Evolutionary conservation across 2,797 vertebrate genomes (phyloP), one percentile per base, ranked within the genome.

Genomic region (Cynopterus sphinx): DNA sequence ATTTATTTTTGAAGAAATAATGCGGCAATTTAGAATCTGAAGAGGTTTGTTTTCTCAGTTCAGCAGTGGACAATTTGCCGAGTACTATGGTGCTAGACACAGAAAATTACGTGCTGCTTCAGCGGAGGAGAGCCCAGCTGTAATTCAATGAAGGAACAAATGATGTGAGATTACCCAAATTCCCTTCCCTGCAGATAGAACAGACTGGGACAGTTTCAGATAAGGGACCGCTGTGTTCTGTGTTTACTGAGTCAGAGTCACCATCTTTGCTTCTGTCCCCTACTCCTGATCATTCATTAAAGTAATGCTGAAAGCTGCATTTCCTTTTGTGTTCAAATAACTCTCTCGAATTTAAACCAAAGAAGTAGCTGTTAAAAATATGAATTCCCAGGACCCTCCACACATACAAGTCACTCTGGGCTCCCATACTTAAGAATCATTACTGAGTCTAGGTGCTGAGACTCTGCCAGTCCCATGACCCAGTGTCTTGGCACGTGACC

Each of bases 1-100:
- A 46, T 88, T 96, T 91, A 43, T 77, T 95, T 97, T 90, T 65
- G 78, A 17, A 41, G 39, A 87, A 39, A 13, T 17, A 92, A 51
- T 88, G 2, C 2, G 13, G 0, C 74, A 57, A 92, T 93, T 96
- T 77, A 87, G 51, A 61, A 59, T 71, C 9, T 43, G 5, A 87
- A 70, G 24, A 51, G 28, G 53, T 79, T 94, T 67, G 31, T 41
- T 28, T 5, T 33, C 4, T 94, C 2, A 24, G 31, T 41, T 61
- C 4, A 4, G 13, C 31, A 3, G 3, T 68, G 67, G 96, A 75
- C 55, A 43, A 19, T 84, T 82, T 8, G 19, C 19, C 3, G 13
- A 63, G 13, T 9, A 51, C 61, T 19, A 1, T 16, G 0, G 55
- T 53, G 43, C n/a, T 75, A 3, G 77, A 13, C 3, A 0, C 49